Conservation (phyloP, 2,113 vertebrate genomes). For the Nestor notabilis region DNA sequence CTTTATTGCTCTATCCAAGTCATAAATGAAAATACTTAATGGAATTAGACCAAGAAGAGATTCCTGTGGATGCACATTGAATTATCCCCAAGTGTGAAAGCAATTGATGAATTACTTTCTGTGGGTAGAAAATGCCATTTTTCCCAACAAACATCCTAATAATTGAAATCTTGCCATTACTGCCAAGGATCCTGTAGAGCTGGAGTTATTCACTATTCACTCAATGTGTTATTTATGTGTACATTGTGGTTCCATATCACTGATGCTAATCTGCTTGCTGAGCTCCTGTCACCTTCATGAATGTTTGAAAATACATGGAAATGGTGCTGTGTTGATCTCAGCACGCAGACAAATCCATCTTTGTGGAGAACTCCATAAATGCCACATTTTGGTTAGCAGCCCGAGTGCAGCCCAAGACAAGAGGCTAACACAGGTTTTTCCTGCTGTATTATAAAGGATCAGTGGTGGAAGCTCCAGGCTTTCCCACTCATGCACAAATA, state of each 20-base stretch:
- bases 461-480: neutral
- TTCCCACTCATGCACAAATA: neutral
- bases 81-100: neutral
- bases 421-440: neutral
- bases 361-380: neutral
- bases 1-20: neutral
- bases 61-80: neutral
- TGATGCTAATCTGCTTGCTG: neutral
- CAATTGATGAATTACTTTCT: neutral
- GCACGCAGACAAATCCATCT: neutral
- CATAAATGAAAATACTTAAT: neutral
- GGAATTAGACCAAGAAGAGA: neutral
- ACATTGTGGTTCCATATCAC: neutral
- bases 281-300: neutral
- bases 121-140: neutral
- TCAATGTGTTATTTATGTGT: neutral
- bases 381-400: neutral
- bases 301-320: neutral
- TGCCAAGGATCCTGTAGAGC: neutral
- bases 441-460: neutral
- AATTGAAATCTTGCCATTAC: neutral
- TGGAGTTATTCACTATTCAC: neutral
- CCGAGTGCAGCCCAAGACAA: neutral
- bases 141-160: neutral
- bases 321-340: neutral